Conservation (phyloP, 2,888 invertebrate genomes). For the Drosophila sordidula region DNA sequence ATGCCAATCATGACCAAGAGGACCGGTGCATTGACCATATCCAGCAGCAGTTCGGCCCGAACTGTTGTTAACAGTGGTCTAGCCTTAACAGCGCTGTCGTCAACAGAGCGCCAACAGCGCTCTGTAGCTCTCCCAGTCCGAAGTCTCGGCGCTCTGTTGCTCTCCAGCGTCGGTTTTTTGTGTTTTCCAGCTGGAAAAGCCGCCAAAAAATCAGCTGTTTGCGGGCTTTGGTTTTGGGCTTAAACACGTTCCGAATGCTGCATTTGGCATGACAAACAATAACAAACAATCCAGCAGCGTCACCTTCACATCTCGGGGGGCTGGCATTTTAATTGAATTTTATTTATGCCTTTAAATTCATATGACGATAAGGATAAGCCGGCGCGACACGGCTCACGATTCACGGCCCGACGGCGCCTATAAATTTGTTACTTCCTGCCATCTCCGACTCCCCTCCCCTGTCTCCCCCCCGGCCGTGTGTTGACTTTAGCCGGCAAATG, state of each 20-base stretch:
- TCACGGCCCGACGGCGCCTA: slow-evolving; percentile 3
- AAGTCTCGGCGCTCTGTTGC: slow-evolving; percentile 19
- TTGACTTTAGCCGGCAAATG: slow-evolving; percentile 52
- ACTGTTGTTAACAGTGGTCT: background rate
- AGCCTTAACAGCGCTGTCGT: slow-evolving; percentile 4
- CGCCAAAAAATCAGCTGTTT: slow-evolving; percentile 66
- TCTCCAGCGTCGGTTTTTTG: background rate
- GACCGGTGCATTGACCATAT: background rate
- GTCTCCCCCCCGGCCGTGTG: background rate
- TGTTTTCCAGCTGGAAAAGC: slow-evolving; percentile 57
- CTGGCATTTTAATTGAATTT: slow-evolving; percentile 53
- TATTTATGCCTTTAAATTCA: slow-evolving; percentile 42
- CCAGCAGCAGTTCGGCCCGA: background rate
- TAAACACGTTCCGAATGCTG: slow-evolving; percentile 17
- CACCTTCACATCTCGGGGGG: slow-evolving; percentile 18
- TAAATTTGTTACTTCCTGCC: slow-evolving; percentile 22
- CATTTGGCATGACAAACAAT: slow-evolving; percentile 27
- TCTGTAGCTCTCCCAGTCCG: slow-evolving; percentile 56
- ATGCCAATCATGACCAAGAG: slow-evolving; percentile 32
- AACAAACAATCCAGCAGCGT: slow-evolving; percentile 24
- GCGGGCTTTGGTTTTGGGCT: slow-evolving; percentile 10
- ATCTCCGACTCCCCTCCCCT: too few relatives aligned
- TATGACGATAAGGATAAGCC: slow-evolving; percentile 24
- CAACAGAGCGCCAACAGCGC: slow-evolving; percentile 11
- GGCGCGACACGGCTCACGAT: background rate